Evolutionary conservation across 2,888 invertebrate genomes (phyloP), one percentile per base, ranked within the genome.

Genomic region (Chrysodeixis includens): DNA sequence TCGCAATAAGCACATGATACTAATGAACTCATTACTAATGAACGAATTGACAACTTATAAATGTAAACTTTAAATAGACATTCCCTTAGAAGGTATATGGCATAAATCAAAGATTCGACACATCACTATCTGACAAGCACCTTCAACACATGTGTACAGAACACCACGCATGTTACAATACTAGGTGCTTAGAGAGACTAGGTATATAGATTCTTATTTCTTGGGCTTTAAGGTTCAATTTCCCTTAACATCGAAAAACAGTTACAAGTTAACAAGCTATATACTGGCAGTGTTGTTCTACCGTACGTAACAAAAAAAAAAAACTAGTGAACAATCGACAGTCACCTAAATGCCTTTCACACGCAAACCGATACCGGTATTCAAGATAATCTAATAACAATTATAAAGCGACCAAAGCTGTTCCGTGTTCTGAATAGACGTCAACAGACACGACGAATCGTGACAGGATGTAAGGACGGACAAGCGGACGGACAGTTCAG

Each of bases 401-500:
- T 76, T 68, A 74, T 55, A 57, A 56, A 62, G 62, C 58, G 68
- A 61, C 60, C 65, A 66, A 62, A 62, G 62, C 20, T 16, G 73
- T 82, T 70, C 71, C 58, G 78, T 20, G 51, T 66, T 18, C 62
- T 66, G 61, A 75, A 69, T 69, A 78, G 84, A 83, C 78, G 82
- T 78, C 76, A 82, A 77, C 74, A 77, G 82, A 86, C 87, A 83
- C 85, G 86, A 86, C 26, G 16, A 65, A 83, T 86, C 93, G 92
- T 93, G 93, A 92, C 90, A 83, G 57, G 87, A 82, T 81, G 74
- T 40, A n/a, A n/a, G 40, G 40, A 40, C 40, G 64, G 84, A 86
- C 74, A 70, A 83, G 82, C 40, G n/a, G 40, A 40, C n/a, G n/a
- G 40, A 79, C 79, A 81, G 83, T 90, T 92, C 89, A 87, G 84